phyloP scores from a whole-genome alignment of 2,888 invertebrate genomes.

The Serripes groenlandicus region DNA sequence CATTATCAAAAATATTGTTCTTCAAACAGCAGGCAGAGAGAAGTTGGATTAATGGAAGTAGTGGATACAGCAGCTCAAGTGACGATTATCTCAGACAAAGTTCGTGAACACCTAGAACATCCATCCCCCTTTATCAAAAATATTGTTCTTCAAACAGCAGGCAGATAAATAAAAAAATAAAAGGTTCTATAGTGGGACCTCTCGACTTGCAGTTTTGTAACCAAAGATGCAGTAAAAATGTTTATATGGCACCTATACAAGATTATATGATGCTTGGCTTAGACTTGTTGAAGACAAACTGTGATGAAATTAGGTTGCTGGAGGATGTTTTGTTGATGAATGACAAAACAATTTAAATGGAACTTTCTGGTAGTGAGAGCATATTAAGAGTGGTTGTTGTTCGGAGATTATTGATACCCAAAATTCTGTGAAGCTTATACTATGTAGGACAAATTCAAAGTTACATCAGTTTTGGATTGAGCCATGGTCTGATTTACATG shows the following conservation, averaged over 20 bases:
- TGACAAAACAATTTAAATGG: background rate
- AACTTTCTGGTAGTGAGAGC: background rate
- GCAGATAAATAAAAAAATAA: too few species aligned
- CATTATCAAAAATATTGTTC: constrained; percentile 4
- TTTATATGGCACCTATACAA: constrained; percentile 10
- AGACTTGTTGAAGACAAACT: constrained; percentile 4
- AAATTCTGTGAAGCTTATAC: background rate
- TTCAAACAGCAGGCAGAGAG: constrained; percentile 35
- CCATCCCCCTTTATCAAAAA: too few species aligned
- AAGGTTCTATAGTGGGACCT: constrained; percentile 24
- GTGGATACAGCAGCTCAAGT: too few species aligned
- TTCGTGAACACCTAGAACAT: too few species aligned
- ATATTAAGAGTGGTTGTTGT: background rate
- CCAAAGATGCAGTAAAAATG: background rate
- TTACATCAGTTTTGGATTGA: background rate
- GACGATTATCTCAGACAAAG: too few species aligned
- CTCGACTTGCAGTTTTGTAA: constrained; percentile 5
- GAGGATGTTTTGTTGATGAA: constrained; percentile 14
- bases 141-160: too few species aligned
- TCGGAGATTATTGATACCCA: constrained; percentile 1
- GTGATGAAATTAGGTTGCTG: constrained; percentile 5
- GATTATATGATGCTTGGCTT: constrained; percentile 1
- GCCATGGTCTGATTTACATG: background rate
- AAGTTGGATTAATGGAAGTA: too few species aligned
- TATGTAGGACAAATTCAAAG: background rate